Percentiles rank a stretch among this genome's conserved stretches.
phyloP scores from a whole-genome alignment of 2,888 invertebrate genomes.

The Melanophora roralis region DNA sequence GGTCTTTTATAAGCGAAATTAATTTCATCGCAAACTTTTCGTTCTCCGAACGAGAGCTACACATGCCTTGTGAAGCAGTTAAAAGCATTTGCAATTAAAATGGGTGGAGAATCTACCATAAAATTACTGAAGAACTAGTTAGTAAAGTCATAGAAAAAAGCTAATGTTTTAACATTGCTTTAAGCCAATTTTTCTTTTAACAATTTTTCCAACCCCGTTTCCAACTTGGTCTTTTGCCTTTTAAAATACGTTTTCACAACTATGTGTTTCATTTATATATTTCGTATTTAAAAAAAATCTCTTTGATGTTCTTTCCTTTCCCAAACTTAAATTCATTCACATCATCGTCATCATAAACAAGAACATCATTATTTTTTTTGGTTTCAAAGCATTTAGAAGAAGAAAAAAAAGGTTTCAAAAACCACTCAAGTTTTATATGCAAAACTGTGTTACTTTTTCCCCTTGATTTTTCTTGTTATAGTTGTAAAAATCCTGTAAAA shows the following conservation, averaged over 20 bases:
- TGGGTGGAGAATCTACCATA: no score
- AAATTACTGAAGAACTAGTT: no score
- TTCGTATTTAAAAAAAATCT: constrained; percentile 51
- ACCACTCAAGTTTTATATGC: constrained; percentile 46
- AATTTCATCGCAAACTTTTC: no score
- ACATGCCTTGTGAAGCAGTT: no score
- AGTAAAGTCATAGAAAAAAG: no score
- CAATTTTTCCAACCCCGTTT: not conserved
- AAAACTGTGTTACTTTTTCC: constrained; percentile 55
- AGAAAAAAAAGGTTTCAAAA: constrained; percentile 17
- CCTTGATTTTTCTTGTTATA: constrained; percentile 18
- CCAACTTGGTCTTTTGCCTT: constrained; percentile 12
- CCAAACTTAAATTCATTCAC: constrained; percentile 37
- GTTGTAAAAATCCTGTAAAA: no score
- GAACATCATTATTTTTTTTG: constrained; percentile 21
- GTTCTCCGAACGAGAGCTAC: no score
- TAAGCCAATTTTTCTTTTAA: no score
- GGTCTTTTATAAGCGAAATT: no score
- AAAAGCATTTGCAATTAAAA: no score
- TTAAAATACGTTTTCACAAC: constrained; percentile 34
- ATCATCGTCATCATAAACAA: constrained; percentile 31
- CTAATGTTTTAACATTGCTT: no score
- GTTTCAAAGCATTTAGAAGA: constrained; percentile 14
- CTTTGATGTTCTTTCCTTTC: constrained; percentile 60
- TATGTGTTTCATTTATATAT: not conserved